These are phyloP conservation scores for Notolepis coatsorum DNA, from an alignment of 2,797 vertebrate species.

Conservation along the genomic window DNA sequence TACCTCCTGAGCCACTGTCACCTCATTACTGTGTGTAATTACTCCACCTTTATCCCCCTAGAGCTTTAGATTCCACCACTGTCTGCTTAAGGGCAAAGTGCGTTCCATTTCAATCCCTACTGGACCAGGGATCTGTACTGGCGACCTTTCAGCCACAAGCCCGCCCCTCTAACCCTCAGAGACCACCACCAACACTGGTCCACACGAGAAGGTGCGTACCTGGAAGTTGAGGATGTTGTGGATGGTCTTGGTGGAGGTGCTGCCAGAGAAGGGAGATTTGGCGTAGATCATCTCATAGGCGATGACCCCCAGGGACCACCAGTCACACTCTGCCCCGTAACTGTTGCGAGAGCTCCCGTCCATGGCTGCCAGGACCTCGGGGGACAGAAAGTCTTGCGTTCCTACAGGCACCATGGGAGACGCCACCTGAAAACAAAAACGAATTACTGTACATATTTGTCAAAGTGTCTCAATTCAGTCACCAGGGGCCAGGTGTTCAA, in stretches of 20 bases:
- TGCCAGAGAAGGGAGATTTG: slow-evolving; percentile 89
- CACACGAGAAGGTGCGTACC: slow-evolving; percentile 71
- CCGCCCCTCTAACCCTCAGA: background rate
- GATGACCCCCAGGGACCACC: slow-evolving; percentile 96
- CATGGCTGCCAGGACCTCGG: slow-evolving; percentile 86
- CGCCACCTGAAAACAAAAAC: slow-evolving; percentile 87
- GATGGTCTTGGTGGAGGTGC: slow-evolving; percentile 90
- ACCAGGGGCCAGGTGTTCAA: too few relatives aligned
- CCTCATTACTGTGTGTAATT: too few relatives aligned
- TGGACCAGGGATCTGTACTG: too few relatives aligned
- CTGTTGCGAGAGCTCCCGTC: slow-evolving; percentile 79
- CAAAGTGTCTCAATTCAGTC: too few relatives aligned
- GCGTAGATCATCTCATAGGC: slow-evolving; percentile 96
- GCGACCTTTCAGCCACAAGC: too few relatives aligned
- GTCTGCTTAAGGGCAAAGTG: too few relatives aligned
- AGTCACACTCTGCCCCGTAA: slow-evolving; percentile 92
- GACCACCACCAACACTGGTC: background rate
- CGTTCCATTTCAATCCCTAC: too few relatives aligned
- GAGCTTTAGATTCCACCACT: too few relatives aligned
- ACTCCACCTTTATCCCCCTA: too few relatives aligned
- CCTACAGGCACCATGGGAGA: slow-evolving; percentile 85
- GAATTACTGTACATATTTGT: too few relatives aligned
- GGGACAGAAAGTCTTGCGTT: slow-evolving; percentile 93
- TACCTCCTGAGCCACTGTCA: too few relatives aligned
- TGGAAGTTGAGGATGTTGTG: slow-evolving; percentile 96